Conservation (phyloP, 1,140 invertebrate genomes). For the Centruroides vittatus region DNA sequence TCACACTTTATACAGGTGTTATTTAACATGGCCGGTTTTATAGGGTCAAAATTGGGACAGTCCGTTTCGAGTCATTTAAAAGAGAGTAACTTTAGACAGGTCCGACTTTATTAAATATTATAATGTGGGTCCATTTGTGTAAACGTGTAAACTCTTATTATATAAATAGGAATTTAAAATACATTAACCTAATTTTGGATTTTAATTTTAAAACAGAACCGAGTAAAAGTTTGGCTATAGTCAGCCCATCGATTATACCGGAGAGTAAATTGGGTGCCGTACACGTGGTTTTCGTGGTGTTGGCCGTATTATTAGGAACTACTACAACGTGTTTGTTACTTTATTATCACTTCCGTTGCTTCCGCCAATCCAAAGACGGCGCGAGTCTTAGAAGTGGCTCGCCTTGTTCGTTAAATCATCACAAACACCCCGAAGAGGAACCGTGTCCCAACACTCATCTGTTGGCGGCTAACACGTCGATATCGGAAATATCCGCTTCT, state of each 20-base stretch:
- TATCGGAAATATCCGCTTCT: constrained; percentile 11
- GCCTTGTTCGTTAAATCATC: too few species aligned
- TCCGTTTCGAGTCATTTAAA: too few species aligned
- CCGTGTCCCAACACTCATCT: not conserved
- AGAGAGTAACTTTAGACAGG: too few species aligned
- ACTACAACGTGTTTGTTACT: constrained; percentile 6
- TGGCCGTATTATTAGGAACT: constrained; percentile 3
- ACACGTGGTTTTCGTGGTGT: constrained; percentile 10
- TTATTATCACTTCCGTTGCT: constrained; percentile 3
- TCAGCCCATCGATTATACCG: not conserved
- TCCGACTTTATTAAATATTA: too few species aligned
- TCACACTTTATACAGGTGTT: too few species aligned
- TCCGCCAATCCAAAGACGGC: not conserved
- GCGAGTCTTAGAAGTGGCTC: too few species aligned
- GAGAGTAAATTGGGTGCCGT: constrained; percentile 7
- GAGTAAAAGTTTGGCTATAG: constrained; percentile 10
- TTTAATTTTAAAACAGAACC: not conserved
- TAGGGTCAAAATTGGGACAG: too few species aligned
- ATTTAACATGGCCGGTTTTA: too few species aligned
- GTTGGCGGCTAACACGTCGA: constrained; percentile 1
- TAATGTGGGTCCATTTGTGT: too few species aligned
- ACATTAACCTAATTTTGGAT: too few species aligned
- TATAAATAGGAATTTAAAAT: too few species aligned
- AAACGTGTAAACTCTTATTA: too few species aligned
- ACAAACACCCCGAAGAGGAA: not conserved